phyloP scores from a whole-genome alignment of 2,797 vertebrate species.

The Melanotaenia trifasciata region DNA sequence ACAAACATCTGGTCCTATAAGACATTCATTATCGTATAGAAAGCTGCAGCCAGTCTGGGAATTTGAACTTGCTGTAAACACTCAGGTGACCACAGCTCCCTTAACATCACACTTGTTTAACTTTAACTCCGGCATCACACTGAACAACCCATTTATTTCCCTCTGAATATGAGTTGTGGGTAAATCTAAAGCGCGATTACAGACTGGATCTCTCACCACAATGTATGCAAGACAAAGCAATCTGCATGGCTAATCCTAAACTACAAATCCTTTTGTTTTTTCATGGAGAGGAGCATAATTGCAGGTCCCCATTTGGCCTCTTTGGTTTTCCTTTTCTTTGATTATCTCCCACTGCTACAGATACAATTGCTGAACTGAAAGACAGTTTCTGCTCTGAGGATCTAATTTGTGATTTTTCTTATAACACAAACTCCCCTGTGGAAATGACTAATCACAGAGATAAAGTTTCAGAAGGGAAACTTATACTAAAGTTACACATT shows the following conservation, averaged over 20 bases:
- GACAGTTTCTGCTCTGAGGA: neutral
- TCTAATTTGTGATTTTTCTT: neutral
- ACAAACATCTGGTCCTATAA: neutral
- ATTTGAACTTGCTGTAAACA: constrained; percentile 33
- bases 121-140: constrained; percentile 16
- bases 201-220: constrained; percentile 27
- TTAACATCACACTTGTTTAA: constrained; percentile 41
- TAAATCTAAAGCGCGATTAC: constrained; percentile 38
- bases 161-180: constrained; percentile 33
- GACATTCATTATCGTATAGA: constrained; percentile 6
- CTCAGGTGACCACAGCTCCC: constrained; percentile 35
- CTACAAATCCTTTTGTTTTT: neutral
- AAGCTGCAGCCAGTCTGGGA: constrained; percentile 11
- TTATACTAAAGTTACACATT: neutral
- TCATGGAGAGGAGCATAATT: constrained; percentile 9
- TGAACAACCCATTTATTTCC: constrained; percentile 33
- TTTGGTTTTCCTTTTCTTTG: neutral
- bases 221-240: constrained; percentile 18
- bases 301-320: neutral
- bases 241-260: constrained; percentile 39
- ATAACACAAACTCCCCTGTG: neutral
- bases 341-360: neutral
- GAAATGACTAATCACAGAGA: neutral
- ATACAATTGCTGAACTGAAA: neutral
- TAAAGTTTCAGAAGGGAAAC: neutral